Evolutionary conservation across 2,797 vertebrate species (phyloP).

Genomic region (Fundulus diaphanus): DNA sequence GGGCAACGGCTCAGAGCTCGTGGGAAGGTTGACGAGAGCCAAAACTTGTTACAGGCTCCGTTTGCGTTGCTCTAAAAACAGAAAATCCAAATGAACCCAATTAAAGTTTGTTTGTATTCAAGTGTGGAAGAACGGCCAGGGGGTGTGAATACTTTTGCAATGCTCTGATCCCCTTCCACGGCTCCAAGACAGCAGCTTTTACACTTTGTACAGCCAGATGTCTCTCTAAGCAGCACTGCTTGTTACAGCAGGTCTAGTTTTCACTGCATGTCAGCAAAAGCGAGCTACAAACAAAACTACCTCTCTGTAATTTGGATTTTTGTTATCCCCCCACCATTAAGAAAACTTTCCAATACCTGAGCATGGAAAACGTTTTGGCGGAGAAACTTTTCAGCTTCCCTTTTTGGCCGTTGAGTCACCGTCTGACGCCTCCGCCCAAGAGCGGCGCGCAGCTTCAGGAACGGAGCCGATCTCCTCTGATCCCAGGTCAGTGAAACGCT

Average conservation of each 20-base stretch:
- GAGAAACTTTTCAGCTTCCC: not conserved
- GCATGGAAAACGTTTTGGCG: not conserved
- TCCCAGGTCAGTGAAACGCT: not conserved
- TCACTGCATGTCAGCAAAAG: slow-evolving; percentile 1
- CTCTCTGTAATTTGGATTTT: not conserved
- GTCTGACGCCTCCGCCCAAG: not conserved
- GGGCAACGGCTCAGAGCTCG: too few species aligned
- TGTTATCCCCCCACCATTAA: not conserved
- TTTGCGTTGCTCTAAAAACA: too few species aligned
- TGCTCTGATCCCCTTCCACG: too few species aligned
- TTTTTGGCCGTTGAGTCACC: not conserved
- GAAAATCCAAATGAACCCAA: too few species aligned
- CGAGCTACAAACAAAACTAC: not conserved
- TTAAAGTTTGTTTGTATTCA: too few species aligned
- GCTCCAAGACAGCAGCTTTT: too few species aligned
- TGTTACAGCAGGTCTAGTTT: not conserved
- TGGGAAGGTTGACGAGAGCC: too few species aligned
- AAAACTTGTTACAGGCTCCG: too few species aligned
- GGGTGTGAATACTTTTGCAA: too few species aligned
- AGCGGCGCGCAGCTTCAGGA: not conserved
- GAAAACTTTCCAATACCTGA: slow-evolving; percentile 2
- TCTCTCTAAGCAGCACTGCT: not conserved
- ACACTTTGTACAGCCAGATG: not conserved
- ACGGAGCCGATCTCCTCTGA: not conserved
- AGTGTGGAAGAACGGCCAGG: too few species aligned